Evolutionary conservation across 2,797 vertebrate genomes (phyloP).

Genomic region (Rhabdophis nuchalis): DNA sequence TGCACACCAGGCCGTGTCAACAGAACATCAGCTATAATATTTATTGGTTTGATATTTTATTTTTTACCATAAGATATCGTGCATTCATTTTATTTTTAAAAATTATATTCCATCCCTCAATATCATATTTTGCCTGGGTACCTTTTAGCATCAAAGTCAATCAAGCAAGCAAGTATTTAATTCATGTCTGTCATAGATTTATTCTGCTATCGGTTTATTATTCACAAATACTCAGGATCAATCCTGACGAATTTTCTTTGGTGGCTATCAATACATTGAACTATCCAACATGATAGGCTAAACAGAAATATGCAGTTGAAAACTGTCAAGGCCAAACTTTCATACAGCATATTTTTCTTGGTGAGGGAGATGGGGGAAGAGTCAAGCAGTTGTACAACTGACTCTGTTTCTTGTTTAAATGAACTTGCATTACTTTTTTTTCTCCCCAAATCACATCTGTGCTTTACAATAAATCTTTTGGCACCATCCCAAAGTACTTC

Average conservation of each 20-base stretch:
- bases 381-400: neutral
- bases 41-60: neutral
- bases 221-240: neutral
- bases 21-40: neutral
- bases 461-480: conserved; percentile 23
- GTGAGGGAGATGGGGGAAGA: neutral
- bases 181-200: neutral
- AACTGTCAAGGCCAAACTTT: conserved; percentile 2
- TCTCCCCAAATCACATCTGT: neutral
- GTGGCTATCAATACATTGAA: conserved; percentile 15
- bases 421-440: conserved; percentile 8
- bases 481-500: conserved; percentile 15
- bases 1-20: neutral
- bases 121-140: neutral
- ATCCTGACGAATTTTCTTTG: conserved; percentile 17
- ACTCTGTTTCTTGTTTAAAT: conserved; percentile 26
- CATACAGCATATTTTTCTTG: neutral
- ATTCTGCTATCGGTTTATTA: neutral
- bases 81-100: neutral
- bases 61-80: neutral
- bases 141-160: neutral
- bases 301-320: conserved; percentile 6
- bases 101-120: neutral
- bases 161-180: neutral
- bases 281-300: neutral